Evolutionary conservation across 2,797 vertebrate genomes (phyloP), one percentile per base, ranked within the genome.

Genomic region (Ptychobarbus kaznakovi): DNA sequence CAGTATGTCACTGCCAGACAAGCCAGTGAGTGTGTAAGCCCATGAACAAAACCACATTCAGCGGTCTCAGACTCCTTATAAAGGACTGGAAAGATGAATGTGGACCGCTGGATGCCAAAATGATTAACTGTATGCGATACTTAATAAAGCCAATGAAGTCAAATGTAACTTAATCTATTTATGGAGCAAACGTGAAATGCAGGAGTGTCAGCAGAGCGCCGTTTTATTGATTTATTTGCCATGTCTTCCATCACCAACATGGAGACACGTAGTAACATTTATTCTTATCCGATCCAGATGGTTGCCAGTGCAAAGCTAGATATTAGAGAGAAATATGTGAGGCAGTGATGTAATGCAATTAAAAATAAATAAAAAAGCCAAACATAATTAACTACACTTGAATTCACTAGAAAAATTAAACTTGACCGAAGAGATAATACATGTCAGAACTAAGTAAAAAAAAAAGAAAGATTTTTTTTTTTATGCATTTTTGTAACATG

Each of bases 1-100:
- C 90, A 72, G 81, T 40, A 66, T 69, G 82, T 88, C 89, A 87
- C 22, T 18, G 73, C 40, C 61, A 84, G 58, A 32, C 79, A 82
- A 77, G 86, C 82, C 73, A 84, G 16, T 86, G 78, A 84, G 84
- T 49, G 90, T 91, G 92, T 92, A 89, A 90, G 16, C 78, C 83
- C 78, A 87, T 88, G 87, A 74, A 82, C 35, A 73, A 81, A 69
- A 82, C 81, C 65, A 13, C 79, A 72, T 66, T 51, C 68, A 87
- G 65, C 53, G 16, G 83, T 61, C 79, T 25, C 86, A 6, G 40
- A 63, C 53, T 77, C 20, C 73, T 74, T n/a, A 25, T 88, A 84
- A 88, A 86, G 44, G 83, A 86, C 32, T 20, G 72, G 65, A 40
- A 69, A 77, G 66, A 85, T 44, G 66, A 73, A 86, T 46, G 85